Evolutionary conservation across 2,888 invertebrate genomes (phyloP).

Genomic region (Drosophila eohydei): DNA sequence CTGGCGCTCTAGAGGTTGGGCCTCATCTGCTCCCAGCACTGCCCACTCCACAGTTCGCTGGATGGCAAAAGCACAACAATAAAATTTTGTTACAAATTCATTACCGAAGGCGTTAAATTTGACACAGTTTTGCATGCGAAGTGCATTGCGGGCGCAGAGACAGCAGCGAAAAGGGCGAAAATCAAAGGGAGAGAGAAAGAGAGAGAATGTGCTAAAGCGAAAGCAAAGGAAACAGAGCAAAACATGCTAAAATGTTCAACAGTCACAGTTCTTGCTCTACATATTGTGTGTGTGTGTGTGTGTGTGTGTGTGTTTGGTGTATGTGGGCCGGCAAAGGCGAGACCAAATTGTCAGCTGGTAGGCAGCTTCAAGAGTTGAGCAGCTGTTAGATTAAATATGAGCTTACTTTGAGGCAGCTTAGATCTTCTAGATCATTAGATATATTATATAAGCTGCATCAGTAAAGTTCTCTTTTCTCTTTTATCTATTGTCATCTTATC

Average conservation of each 20-base stretch:
- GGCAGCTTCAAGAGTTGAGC: constrained; percentile 30
- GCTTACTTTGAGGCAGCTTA: neutral
- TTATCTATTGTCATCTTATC: neutral
- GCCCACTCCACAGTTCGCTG: neutral
- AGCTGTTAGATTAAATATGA: neutral
- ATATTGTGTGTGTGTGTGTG: constrained; percentile 14
- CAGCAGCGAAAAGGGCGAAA: neutral
- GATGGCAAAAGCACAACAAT: constrained; percentile 68
- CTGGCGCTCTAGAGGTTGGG: neutral
- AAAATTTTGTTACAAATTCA: constrained; percentile 81
- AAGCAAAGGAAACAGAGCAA: constrained; percentile 44
- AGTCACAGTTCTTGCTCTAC: constrained; percentile 41
- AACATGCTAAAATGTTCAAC: constrained; percentile 58
- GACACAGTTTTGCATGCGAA: constrained; percentile 77
- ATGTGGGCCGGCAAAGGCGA: constrained; percentile 10
- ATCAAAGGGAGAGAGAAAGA: neutral
- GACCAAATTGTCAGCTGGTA: constrained; percentile 12
- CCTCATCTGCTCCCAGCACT: constrained; percentile 14
- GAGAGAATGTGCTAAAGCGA: constrained; percentile 17
- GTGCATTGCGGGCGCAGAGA: constrained; percentile 36
- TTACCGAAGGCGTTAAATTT: constrained; percentile 81
- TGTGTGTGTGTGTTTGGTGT: neutral
- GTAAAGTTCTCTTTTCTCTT: no score
- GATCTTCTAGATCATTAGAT: neutral
- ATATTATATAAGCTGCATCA: no score